These are phyloP conservation scores for Drosophila melanosoma DNA, from an alignment of 2,888 invertebrate species.

Conservation along the genomic window DNA sequence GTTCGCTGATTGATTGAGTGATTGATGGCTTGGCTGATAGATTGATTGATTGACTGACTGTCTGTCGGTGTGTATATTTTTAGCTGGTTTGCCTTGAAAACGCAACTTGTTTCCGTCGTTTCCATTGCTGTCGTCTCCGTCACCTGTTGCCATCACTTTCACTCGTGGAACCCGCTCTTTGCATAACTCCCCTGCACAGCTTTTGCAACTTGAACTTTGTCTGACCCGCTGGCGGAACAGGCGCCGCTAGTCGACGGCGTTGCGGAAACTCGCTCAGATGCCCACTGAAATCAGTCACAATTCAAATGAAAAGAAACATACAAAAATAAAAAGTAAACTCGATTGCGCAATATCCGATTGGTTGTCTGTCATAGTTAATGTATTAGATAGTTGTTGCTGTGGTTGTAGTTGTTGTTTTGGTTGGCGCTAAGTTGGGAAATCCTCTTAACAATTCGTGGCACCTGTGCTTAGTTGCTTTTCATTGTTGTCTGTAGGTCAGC, in stretches of 20 bases:
- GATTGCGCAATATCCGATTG: conserved; percentile 74
- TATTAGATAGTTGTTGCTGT: conserved; percentile 15
- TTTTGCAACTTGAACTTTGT: conserved; percentile 58
- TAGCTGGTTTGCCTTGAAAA: conserved; percentile 65
- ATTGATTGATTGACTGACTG: conserved; percentile 24
- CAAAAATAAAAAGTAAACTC: conserved; percentile 20
- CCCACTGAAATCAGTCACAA: conserved; percentile 8
- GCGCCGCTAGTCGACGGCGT: conserved; percentile 23
- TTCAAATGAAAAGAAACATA: conserved; percentile 32
- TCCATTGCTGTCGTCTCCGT: conserved; percentile 2
- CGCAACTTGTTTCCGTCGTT: conserved; percentile 60
- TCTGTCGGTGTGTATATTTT: conserved; percentile 1
- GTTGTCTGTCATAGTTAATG: conserved; percentile 25
- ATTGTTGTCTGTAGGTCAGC: conserved; percentile 53
- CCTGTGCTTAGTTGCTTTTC: conserved; percentile 26
- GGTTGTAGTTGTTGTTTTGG: conserved; percentile 12
- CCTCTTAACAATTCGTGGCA: conserved; percentile 47
- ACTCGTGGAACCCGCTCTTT: conserved; percentile 43
- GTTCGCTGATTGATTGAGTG: conserved; percentile 18
- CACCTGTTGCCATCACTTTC: conserved; percentile 68
- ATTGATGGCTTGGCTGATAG: conserved; percentile 31
- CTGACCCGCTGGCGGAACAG: conserved; percentile 38
- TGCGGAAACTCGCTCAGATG: conserved; percentile 60
- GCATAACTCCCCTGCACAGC: conserved; percentile 53
- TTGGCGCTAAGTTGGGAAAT: conserved; percentile 22